phyloP scores from a whole-genome alignment of 2,797 vertebrate species.

The Xenentodon cancila region DNA sequence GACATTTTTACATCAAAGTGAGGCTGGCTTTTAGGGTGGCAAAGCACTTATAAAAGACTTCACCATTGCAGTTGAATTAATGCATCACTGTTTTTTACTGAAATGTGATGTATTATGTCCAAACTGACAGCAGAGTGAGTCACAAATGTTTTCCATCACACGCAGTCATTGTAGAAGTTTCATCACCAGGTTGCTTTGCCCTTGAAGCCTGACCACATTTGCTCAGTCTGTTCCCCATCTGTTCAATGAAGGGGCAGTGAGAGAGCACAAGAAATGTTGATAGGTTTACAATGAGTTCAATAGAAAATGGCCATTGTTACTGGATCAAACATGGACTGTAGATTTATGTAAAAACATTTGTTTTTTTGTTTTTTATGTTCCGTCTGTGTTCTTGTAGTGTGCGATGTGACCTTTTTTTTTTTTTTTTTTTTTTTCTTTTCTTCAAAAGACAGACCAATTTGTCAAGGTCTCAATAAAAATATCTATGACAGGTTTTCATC shows the following conservation, averaged over 20 bases:
- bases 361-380: neutral
- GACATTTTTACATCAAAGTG: constrained; percentile 52
- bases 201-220: constrained; percentile 69
- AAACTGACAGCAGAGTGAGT: constrained; percentile 63
- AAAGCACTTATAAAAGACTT: constrained; percentile 60
- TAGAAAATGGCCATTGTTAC: constrained; percentile 22
- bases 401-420: too few species aligned
- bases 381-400: too few species aligned
- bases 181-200: constrained; percentile 53
- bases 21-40: constrained; percentile 58
- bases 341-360: neutral
- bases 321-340: neutral
- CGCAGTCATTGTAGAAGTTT: constrained; percentile 38
- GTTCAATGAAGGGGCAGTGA: constrained; percentile 51
- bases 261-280: constrained; percentile 60
- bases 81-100: constrained; percentile 53
- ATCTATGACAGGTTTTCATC: too few species aligned
- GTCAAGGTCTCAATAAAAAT: too few species aligned
- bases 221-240: constrained; percentile 66
- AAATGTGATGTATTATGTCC: constrained; percentile 62
- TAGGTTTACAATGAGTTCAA: constrained; percentile 25
- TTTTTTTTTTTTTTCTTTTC: too few species aligned
- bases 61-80: constrained; percentile 65
- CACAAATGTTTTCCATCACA: constrained; percentile 51
- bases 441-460: too few species aligned